phyloP scores from a whole-genome alignment of 2,797 vertebrate genomes.

The Tragelaphus oryx region DNA sequence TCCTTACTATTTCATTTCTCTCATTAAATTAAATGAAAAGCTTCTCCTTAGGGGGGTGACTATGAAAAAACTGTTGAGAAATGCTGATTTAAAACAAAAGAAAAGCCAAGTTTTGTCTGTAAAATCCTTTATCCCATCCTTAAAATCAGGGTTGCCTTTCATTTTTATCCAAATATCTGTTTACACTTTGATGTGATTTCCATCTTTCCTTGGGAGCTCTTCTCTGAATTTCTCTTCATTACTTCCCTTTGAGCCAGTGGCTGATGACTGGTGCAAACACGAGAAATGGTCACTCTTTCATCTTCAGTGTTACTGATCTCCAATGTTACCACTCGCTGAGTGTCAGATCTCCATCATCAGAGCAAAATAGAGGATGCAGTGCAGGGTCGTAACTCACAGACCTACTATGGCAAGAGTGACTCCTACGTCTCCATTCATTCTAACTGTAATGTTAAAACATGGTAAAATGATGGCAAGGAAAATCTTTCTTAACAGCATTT shows the following conservation, averaged over 20 bases:
- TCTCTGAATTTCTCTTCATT: slow-evolving; percentile 2
- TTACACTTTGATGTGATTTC: not conserved
- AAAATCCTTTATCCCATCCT: not conserved
- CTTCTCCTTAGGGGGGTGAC: not conserved
- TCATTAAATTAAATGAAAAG: not conserved
- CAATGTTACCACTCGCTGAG: not conserved
- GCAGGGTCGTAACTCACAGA: not conserved
- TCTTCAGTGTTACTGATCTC: not conserved
- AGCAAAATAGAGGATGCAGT: not conserved
- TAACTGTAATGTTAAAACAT: not conserved
- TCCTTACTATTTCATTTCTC: not conserved
- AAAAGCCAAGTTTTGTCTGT: not conserved
- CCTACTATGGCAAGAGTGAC: not conserved
- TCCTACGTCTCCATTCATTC: not conserved
- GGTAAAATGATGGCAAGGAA: not conserved
- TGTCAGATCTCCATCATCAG: not conserved
- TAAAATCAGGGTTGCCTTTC: not conserved
- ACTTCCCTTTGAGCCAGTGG: not conserved
- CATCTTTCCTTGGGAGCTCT: not conserved
- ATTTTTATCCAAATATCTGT: slow-evolving; percentile 1
- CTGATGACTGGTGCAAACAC: not conserved
- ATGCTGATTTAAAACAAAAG: not conserved
- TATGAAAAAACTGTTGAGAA: not conserved
- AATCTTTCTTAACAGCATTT: not conserved
- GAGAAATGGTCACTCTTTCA: not conserved